Evolutionary conservation across 2,888 invertebrate genomes (phyloP).

Genomic region (Torymus texanus): DNA sequence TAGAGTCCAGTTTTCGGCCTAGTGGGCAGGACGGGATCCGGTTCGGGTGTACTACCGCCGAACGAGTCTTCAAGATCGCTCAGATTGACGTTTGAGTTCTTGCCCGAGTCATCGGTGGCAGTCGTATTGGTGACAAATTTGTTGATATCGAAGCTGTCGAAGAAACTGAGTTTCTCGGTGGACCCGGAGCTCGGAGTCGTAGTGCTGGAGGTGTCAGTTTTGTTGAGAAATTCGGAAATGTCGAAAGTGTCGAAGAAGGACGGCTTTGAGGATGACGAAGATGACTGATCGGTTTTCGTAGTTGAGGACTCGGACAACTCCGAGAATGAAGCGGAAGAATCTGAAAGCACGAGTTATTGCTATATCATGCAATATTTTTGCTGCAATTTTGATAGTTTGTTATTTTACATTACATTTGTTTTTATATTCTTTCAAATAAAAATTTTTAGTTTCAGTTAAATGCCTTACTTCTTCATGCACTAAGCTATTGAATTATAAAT

Average conservation of each 20-base stretch:
- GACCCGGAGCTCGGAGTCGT: neutral
- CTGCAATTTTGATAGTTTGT: too few species aligned
- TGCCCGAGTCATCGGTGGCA: neutral
- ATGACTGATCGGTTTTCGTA: slow-evolving; percentile 17
- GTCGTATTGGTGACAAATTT: neutral
- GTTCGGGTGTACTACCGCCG: slow-evolving; percentile 80
- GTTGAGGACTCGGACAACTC: slow-evolving; percentile 5
- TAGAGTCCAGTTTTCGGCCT: slow-evolving; percentile 87
- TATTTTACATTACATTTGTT: too few species aligned
- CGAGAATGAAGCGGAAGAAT: slow-evolving; percentile 16
- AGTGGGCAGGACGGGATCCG: slow-evolving; percentile 81
- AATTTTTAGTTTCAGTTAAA: too few species aligned
- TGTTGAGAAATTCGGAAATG: slow-evolving; percentile 14
- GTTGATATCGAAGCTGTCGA: slow-evolving; percentile 42
- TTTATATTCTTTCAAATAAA: too few species aligned
- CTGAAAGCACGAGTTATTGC: slow-evolving; percentile 15
- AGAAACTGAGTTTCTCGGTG: slow-evolving; percentile 15
- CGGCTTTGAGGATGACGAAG: slow-evolving; percentile 35
- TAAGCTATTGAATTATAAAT: too few species aligned
- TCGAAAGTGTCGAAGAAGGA: slow-evolving; percentile 52
- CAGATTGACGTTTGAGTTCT: slow-evolving; percentile 72
- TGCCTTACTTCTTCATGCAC: too few species aligned
- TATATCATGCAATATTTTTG: too few species aligned
- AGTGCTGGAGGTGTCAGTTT: neutral
- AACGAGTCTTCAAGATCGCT: slow-evolving; percentile 87